These are phyloP conservation scores for Cyclargus thomasi DNA, from an alignment of 1,140 invertebrate species.

Conservation along the genomic window DNA sequence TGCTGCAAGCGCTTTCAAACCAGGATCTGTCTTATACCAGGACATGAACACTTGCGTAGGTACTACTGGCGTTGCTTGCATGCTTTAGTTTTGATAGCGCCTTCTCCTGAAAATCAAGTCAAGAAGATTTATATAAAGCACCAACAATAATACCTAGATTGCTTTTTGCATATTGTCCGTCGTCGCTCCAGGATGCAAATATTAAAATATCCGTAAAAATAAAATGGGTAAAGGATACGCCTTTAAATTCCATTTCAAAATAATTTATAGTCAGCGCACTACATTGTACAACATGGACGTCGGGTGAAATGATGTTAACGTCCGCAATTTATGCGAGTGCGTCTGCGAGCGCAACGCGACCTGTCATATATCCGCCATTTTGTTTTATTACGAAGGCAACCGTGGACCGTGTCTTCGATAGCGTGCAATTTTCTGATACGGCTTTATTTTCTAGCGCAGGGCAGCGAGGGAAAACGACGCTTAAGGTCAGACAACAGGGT, in stretches of 20 bases:
- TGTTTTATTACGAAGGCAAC: conserved; percentile 60
- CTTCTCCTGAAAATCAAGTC: no score
- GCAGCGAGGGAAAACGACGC: conserved; percentile 21
- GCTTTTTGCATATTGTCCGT: no score
- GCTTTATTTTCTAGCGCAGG: conserved; percentile 62
- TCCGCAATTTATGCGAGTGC: conserved; percentile 52
- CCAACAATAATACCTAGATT: no score
- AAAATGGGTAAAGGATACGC: background rate
- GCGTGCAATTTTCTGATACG: conserved; percentile 66
- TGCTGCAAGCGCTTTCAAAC: no score
- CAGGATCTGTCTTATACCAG: no score
- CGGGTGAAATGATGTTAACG: conserved; percentile 49
- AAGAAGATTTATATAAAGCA: no score
- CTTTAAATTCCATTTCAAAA: conserved; percentile 17
- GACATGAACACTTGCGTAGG: no score
- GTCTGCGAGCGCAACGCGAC: conserved; percentile 32
- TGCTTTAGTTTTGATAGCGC: no score
- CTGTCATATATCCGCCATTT: conserved; percentile 48
- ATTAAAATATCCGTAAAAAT: background rate
- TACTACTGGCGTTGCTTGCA: no score
- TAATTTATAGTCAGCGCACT: conserved; percentile 17
- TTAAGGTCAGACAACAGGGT: conserved; percentile 28
- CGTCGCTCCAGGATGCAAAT: background rate
- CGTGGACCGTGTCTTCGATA: conserved; percentile 48
- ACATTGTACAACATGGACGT: conserved; percentile 32